Conservation (phyloP, 2,888 invertebrate species). For the Melanchra persicariae region DNA sequence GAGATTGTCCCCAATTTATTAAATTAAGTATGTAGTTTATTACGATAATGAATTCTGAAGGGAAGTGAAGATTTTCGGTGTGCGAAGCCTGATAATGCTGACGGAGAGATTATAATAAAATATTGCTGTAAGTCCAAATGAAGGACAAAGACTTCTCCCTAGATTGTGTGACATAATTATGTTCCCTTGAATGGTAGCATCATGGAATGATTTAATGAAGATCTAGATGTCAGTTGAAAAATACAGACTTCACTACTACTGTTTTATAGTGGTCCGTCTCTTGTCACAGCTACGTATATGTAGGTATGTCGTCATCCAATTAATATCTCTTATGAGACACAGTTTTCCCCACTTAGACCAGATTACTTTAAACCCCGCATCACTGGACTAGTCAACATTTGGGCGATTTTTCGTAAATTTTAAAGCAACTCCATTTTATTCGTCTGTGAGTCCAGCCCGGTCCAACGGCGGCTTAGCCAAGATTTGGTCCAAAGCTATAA, state of each 20-base stretch:
- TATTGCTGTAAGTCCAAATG: neutral
- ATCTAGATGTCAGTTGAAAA: too few species aligned
- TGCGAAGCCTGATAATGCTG: conserved; percentile 9
- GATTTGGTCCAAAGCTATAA: conserved; percentile 57
- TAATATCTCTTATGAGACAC: neutral
- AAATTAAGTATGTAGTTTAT: conserved; percentile 61
- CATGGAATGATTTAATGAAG: neutral
- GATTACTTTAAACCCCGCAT: neutral
- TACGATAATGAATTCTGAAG: conserved; percentile 59
- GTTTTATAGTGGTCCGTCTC: too few species aligned
- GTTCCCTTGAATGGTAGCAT: neutral
- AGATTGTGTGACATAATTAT: neutral
- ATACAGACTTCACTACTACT: too few species aligned
- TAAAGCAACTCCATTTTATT: conserved; percentile 39
- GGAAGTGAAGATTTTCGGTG: conserved; percentile 22
- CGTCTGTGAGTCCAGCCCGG: conserved; percentile 33
- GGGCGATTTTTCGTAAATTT: conserved; percentile 34
- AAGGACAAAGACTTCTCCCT: neutral
- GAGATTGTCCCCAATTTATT: conserved; percentile 61
- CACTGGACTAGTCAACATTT: neutral
- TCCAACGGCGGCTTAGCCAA: conserved; percentile 50
- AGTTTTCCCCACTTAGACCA: neutral
- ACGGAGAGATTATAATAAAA: conserved; percentile 12
- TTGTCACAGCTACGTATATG: too few species aligned
- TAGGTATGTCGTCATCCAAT: too few species aligned